These are phyloP conservation scores for Tor tambroides DNA, from an alignment of 2,113 vertebrate genomes.

Conservation along the genomic window DNA sequence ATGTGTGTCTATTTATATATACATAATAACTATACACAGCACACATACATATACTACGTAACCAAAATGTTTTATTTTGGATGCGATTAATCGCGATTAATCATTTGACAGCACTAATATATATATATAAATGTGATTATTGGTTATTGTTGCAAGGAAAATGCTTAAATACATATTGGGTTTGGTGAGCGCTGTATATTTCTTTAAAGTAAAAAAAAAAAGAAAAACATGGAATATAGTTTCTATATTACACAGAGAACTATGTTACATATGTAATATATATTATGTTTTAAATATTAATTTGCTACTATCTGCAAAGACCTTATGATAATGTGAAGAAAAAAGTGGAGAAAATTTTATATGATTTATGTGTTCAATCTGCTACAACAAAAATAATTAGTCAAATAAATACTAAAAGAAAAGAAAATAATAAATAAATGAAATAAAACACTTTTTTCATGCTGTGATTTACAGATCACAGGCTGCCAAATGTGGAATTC, in stretches of 20 bases:
- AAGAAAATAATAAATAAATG: background rate
- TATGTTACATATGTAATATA: background rate
- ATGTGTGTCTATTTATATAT: no score
- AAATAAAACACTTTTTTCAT: background rate
- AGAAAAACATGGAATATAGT: background rate
- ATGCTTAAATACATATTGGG: background rate
- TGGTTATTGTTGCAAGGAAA: background rate
- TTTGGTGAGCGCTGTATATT: background rate
- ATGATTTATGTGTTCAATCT: background rate
- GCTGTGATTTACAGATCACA: conserved; percentile 30
- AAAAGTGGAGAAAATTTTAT: background rate
- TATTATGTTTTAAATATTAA: background rate
- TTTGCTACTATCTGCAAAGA: background rate
- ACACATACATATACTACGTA: no score
- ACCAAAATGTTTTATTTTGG: no score
- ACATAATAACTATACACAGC: no score
- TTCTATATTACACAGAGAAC: background rate
- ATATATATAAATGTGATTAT: background rate
- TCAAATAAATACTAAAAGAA: background rate
- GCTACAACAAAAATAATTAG: background rate
- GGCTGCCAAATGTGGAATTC: conserved; percentile 11
- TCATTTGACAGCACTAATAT: no score
- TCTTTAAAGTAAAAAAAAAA: background rate
- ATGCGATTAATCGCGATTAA: no score
- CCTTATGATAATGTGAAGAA: background rate